phyloP scores from a whole-genome alignment of 2,797 vertebrate species.

The Acanthopagrus latus region DNA sequence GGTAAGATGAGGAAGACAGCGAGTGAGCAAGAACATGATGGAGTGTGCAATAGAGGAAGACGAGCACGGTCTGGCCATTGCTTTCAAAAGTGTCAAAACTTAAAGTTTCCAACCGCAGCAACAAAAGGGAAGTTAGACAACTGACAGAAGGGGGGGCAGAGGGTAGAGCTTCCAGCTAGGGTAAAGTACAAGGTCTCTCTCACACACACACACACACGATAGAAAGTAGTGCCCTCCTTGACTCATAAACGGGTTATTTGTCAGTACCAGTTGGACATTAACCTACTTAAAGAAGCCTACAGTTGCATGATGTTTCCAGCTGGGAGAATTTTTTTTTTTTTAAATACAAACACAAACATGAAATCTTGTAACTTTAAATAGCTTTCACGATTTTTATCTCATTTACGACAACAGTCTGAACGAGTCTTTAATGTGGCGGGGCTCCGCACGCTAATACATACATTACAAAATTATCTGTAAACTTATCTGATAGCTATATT shows the following conservation, averaged over 20 bases:
- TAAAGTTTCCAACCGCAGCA: constrained; percentile 90
- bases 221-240: constrained; percentile 57
- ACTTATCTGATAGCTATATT: constrained; percentile 29
- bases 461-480: not conserved
- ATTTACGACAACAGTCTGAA: not conserved
- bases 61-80: constrained; percentile 81
- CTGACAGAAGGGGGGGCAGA: constrained; percentile 63
- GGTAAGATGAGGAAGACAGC: constrained; percentile 63
- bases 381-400: constrained; percentile 6
- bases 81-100: constrained; percentile 89
- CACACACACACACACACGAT: constrained; percentile 15
- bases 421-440: constrained; percentile 4
- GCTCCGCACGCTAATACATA: not conserved
- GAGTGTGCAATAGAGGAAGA: constrained; percentile 83
- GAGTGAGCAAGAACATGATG: constrained; percentile 71
- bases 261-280: constrained; percentile 42
- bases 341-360: no score
- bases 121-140: constrained; percentile 88
- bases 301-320: constrained; percentile 32
- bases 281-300: constrained; percentile 25
- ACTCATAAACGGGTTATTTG: constrained; percentile 42
- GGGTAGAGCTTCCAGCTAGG: constrained; percentile 25
- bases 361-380: not conserved
- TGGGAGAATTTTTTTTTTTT: not conserved
- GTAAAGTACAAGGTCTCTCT: constrained; percentile 31